These are phyloP conservation scores for Laticauda laticaudata DNA, from an alignment of 2,113 vertebrate species.

Conservation along the genomic window DNA sequence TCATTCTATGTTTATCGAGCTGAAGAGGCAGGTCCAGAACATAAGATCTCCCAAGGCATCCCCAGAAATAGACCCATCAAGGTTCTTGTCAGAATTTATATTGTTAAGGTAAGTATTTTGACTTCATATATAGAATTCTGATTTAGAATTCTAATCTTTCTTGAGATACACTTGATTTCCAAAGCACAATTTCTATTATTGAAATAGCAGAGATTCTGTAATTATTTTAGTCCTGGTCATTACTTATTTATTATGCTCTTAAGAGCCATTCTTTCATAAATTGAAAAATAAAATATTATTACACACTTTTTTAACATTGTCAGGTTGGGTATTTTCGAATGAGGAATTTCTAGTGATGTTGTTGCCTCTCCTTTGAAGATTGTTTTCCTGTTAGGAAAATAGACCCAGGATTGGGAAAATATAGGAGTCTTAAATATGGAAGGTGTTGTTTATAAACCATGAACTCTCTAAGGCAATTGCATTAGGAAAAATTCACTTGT, in stretches of 20 bases:
- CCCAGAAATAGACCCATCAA: conserved; percentile 88
- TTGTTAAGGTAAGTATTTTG: conserved; percentile 81
- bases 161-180: not conserved
- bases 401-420: not conserved
- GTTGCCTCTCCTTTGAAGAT: not conserved
- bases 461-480: not conserved
- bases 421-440: not conserved
- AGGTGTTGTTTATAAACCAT: not conserved
- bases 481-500: not conserved
- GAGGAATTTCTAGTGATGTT: not conserved
- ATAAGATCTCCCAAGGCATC: conserved; percentile 77
- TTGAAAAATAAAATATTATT: not conserved
- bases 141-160: not conserved
- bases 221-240: not conserved
- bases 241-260: not conserved
- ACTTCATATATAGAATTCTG: not conserved
- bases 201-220: not conserved
- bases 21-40: conserved; percentile 69
- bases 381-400: not conserved
- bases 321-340: conserved; percentile 15
- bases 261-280: conserved; percentile 12
- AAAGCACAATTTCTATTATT: not conserved
- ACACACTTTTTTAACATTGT: not conserved
- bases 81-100: conserved; percentile 85
- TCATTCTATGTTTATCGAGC: conserved; percentile 89